Percentiles rank a stretch among this genome's conserved stretches.
phyloP scores from a whole-genome alignment of 1,140 invertebrate genomes.

The Drosophila athabasca region DNA sequence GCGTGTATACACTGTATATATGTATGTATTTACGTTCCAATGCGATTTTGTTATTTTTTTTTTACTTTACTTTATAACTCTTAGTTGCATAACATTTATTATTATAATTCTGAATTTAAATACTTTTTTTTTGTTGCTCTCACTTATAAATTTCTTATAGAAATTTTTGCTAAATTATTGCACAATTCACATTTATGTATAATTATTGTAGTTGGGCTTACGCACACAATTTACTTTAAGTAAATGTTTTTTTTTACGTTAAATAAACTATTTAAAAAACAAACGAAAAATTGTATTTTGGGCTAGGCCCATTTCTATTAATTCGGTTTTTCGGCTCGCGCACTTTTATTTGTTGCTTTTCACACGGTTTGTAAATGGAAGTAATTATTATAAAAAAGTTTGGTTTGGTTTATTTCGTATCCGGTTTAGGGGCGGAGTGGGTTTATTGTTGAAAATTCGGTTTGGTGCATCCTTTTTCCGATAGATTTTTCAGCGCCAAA shows the following conservation, averaged over 20 bases:
- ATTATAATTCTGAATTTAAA: conserved; percentile 12
- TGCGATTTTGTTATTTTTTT: conserved; percentile 12
- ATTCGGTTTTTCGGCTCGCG: conserved; percentile 30
- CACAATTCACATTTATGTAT: conserved; percentile 52
- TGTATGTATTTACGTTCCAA: background rate
- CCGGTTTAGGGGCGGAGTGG: conserved; percentile 12
- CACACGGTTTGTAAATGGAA: conserved; percentile 25
- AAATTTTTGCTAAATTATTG: conserved; percentile 73
- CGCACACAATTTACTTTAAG: conserved; percentile 30
- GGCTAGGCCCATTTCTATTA: conserved; percentile 65
- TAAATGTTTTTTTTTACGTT: conserved; percentile 29
- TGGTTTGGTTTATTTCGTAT: background rate
- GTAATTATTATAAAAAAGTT: conserved; percentile 4
- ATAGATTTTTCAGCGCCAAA: conserved; percentile 66
- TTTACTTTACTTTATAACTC: conserved; percentile 40
- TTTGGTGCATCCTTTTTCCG: conserved; percentile 23
- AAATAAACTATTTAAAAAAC: conserved; percentile 51
- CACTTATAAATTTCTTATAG: conserved; percentile 74
- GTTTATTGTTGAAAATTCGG: conserved; percentile 3
- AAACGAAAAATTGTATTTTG: conserved; percentile 66
- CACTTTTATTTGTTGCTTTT: conserved; percentile 53
- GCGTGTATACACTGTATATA: conserved; percentile 2
- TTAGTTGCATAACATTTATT: conserved; percentile 43
- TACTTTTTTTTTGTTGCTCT: conserved; percentile 29
- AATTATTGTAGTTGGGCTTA: conserved; percentile 23